Percentiles rank a stretch among this genome's conserved stretches.
Conservation (phyloP, 1,140 invertebrate genomes). For the Drosophila erecta region DNA sequence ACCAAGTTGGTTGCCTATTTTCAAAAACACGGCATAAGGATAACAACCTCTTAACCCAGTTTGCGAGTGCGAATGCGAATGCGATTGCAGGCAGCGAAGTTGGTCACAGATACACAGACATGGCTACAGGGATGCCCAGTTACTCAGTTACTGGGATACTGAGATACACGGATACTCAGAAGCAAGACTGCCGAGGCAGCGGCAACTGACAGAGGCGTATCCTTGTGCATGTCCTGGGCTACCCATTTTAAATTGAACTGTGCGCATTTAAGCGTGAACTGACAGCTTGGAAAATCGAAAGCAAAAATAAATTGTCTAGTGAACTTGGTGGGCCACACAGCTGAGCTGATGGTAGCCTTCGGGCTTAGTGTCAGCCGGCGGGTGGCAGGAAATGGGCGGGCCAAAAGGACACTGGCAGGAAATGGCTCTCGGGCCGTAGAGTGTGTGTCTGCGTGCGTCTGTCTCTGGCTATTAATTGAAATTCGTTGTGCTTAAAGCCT, state of each 20-base stretch:
- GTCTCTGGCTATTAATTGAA: constrained; percentile 78
- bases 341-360: constrained; percentile 78
- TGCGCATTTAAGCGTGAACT: constrained; percentile 83
- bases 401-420: constrained; percentile 51
- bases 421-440: constrained; percentile 47
- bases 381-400: constrained; percentile 25
- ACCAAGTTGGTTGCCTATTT: constrained; percentile 72
- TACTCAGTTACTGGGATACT: background rate
- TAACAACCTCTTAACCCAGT: constrained; percentile 83
- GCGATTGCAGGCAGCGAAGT: constrained; percentile 37
- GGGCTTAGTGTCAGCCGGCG: constrained; percentile 73
- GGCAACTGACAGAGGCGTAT: constrained; percentile 47
- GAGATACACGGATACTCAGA: constrained; percentile 27
- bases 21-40: constrained; percentile 81
- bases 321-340: constrained; percentile 79
- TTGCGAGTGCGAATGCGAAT: constrained; percentile 36
- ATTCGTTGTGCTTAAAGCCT: constrained; percentile 75
- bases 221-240: constrained; percentile 56
- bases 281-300: constrained; percentile 83
- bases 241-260: constrained; percentile 83
- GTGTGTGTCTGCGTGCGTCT: constrained; percentile 31
- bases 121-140: constrained; percentile 15
- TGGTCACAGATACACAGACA: constrained; percentile 35
- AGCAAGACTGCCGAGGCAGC: constrained; percentile 22
- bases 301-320: constrained; percentile 83